These are phyloP conservation scores for Drepana falcataria DNA, from an alignment of 2,888 invertebrate species.

Conservation along the genomic window DNA sequence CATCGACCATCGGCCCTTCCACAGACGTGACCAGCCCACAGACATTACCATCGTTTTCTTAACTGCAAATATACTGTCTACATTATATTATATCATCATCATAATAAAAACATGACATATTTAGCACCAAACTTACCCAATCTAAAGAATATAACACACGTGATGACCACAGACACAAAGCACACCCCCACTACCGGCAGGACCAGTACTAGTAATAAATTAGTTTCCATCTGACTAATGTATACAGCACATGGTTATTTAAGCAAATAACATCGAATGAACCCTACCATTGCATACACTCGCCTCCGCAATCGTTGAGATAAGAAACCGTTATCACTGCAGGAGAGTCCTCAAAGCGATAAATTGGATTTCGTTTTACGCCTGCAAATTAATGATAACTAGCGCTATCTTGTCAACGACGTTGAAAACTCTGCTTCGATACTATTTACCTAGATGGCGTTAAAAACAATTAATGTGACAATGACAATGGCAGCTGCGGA, in stretches of 20 bases:
- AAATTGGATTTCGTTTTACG: not conserved
- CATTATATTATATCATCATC: too few species aligned
- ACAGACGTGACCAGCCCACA: too few species aligned
- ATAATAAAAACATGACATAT: too few species aligned
- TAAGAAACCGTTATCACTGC: not conserved
- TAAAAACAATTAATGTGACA: too few species aligned
- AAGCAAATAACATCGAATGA: not conserved
- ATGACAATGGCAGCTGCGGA: too few species aligned
- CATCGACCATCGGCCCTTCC: too few species aligned
- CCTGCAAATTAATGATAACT: not conserved
- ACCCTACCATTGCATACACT: not conserved
- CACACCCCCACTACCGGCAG: constrained; percentile 14
- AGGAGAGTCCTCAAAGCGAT: not conserved
- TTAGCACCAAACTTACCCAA: constrained; percentile 3
- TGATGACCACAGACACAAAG: constrained; percentile 2
- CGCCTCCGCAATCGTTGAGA: not conserved
- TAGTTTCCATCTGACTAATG: not conserved
- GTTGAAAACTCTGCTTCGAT: too few species aligned
- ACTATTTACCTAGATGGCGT: too few species aligned
- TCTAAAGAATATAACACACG: constrained; percentile 1
- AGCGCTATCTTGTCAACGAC: not conserved
- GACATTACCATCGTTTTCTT: too few species aligned
- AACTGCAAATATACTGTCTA: too few species aligned
- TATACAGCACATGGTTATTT: not conserved
- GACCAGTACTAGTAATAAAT: not conserved